Conservation (phyloP, 1,140 invertebrate species). For the Drosophila ercepeae region DNA sequence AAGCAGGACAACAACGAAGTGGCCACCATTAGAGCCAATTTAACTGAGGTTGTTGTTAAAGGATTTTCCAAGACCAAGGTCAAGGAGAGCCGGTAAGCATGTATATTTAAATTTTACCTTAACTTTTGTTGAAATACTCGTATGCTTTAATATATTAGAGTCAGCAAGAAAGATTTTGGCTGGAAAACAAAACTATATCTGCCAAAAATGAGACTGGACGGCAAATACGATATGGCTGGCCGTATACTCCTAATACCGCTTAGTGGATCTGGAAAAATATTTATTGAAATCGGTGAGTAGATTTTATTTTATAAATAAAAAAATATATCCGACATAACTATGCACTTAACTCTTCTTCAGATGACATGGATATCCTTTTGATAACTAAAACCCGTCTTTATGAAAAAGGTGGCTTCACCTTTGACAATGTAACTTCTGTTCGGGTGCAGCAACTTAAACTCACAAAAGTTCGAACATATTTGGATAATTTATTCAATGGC, state of each 20-base stretch:
- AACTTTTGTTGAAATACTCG: background rate
- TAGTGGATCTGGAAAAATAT: constrained; percentile 87
- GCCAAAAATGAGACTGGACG: constrained; percentile 88
- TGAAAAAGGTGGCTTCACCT: constrained; percentile 86
- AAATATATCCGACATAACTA: background rate
- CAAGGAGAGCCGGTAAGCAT: constrained; percentile 85
- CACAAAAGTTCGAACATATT: constrained; percentile 46
- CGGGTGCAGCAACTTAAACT: constrained; percentile 86
- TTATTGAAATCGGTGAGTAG: constrained; percentile 87
- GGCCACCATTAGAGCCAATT: constrained; percentile 87
- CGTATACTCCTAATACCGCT: constrained; percentile 89
- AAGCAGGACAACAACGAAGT: constrained; percentile 85
- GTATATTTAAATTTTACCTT: background rate
- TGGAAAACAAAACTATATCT: constrained; percentile 87
- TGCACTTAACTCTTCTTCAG: constrained; percentile 76
- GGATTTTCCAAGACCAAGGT: constrained; percentile 86
- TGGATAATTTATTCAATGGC: constrained; percentile 75
- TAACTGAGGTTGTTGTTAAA: constrained; percentile 86
- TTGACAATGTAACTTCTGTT: constrained; percentile 87
- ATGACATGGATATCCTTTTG: constrained; percentile 86
- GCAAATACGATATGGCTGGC: constrained; percentile 88
- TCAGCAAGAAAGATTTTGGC: constrained; percentile 87
- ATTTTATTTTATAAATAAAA: too few relatives aligned
- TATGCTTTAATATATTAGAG: constrained; percentile 72
- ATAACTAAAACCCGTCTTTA: constrained; percentile 86